A percentile compares a stretch with the other conserved stretches of the same genome.
Conservation (phyloP, 2,888 invertebrate genomes). For the Lasioglossum calceatum region DNA sequence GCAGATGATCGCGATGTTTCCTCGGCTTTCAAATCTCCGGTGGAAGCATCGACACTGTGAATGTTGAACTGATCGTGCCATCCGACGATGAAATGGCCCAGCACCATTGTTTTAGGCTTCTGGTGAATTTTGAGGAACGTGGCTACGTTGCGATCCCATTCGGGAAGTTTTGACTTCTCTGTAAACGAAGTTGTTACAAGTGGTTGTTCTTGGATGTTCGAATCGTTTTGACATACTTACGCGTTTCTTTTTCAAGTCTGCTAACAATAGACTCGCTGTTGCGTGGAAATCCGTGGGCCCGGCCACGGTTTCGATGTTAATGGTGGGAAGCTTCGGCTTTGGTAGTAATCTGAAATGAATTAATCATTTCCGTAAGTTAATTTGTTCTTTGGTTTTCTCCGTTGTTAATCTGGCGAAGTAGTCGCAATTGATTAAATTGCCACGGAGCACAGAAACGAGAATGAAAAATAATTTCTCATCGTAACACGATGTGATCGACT, state of each 20-base stretch:
- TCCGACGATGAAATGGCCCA: neutral
- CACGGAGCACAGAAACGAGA: too few species aligned
- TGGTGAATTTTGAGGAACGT: neutral
- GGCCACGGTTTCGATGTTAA: constrained; percentile 48
- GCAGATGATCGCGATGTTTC: neutral
- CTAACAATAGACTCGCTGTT: constrained; percentile 53
- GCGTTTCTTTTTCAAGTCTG: constrained; percentile 56
- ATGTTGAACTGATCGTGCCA: neutral
- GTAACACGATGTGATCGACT: neutral
- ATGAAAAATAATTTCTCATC: too few species aligned
- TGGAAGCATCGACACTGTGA: neutral
- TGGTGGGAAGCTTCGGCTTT: constrained; percentile 61
- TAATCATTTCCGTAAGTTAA: neutral
- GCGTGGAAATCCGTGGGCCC: constrained; percentile 44
- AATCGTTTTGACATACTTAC: constrained; percentile 15
- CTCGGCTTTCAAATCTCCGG: neutral
- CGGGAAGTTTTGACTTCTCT: constrained; percentile 49
- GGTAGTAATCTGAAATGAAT: constrained; percentile 74
- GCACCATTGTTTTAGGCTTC: neutral
- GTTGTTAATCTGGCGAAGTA: neutral
- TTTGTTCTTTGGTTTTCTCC: neutral
- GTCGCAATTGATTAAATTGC: too few species aligned
- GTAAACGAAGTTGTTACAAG: neutral
- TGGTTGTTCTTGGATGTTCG: neutral
- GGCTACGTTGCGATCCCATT: constrained; percentile 28